Conservation (phyloP, 2,888 invertebrate genomes). For the Rotaria sp. region DNA sequence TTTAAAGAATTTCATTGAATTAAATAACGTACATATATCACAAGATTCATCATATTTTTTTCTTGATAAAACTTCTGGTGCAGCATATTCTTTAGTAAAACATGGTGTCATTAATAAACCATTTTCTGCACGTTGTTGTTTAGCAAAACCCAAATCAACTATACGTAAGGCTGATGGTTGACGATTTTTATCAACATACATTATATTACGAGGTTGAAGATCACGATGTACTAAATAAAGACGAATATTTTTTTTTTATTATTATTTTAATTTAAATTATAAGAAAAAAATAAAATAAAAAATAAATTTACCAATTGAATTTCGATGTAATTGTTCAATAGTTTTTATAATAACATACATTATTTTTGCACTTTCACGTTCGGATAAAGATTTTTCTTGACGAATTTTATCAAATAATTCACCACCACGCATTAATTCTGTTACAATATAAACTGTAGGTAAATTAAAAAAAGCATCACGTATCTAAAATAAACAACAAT, state of each 20-base stretch:
- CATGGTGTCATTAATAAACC: constrained; percentile 99
- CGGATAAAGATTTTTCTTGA: constrained; percentile 70
- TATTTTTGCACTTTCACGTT: constrained; percentile 82
- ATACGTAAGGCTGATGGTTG: constrained; percentile 79
- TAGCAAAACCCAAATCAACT: constrained; percentile 95
- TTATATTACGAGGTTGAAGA: constrained; percentile 91
- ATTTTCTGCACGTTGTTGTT: constrained; percentile 87
- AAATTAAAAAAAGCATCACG: constrained; percentile 34
- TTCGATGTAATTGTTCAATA: constrained; percentile 84
- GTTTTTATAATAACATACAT: constrained; percentile 76
- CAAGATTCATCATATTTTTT: constrained; percentile 97
- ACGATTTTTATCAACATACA: constrained; percentile 77
- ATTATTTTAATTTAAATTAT: not conserved
- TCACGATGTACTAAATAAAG: constrained; percentile 68
- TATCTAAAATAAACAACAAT: not conserved
- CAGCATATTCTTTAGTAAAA: constrained; percentile 96
- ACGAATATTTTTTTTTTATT: too few species aligned
- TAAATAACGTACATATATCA: constrained; percentile 71
- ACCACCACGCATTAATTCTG: constrained; percentile 84
- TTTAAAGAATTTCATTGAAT: not conserved
- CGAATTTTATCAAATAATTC: constrained; percentile 87
- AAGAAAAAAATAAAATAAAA: not conserved
- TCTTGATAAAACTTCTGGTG: constrained; percentile 81
- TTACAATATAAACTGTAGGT: constrained; percentile 71
- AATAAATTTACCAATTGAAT: constrained; percentile 58